These are phyloP conservation scores for Rhingia campestris DNA, from an alignment of 2,888 invertebrate genomes.

Conservation along the genomic window DNA sequence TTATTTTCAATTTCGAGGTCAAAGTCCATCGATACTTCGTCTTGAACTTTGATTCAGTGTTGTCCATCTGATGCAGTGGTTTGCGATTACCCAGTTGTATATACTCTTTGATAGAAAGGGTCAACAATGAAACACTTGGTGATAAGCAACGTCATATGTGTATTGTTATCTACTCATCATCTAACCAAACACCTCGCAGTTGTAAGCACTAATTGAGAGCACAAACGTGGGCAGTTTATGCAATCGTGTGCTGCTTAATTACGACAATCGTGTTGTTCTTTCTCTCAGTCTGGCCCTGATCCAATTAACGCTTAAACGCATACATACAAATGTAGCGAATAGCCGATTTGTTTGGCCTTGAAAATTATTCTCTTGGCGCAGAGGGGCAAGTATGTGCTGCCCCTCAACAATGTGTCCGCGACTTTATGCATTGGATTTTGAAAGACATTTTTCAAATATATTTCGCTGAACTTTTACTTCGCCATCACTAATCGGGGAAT, in stretches of 20 bases:
- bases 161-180: background rate
- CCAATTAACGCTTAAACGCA: slow-evolving; percentile 54
- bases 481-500: slow-evolving; percentile 9
- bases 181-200: background rate
- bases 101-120: slow-evolving; percentile 4
- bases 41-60: slow-evolving; percentile 37
- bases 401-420: background rate
- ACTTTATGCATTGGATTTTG: background rate
- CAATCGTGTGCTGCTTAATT: slow-evolving; percentile 39
- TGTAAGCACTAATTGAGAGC: background rate
- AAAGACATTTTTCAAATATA: slow-evolving; percentile 10
- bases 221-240: slow-evolving; percentile 41
- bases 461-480: slow-evolving; percentile 5
- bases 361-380: slow-evolving; percentile 2
- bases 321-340: background rate
- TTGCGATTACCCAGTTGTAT: background rate
- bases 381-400: background rate
- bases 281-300: slow-evolving; percentile 51
- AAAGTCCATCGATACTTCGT: slow-evolving; percentile 49
- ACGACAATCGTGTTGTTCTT: slow-evolving; percentile 23
- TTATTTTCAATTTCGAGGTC: slow-evolving; percentile 33
- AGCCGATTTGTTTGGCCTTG: slow-evolving; percentile 63
- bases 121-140: slow-evolving; percentile 1
- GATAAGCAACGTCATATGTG: slow-evolving; percentile 28
- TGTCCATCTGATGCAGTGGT: background rate